phyloP scores from a whole-genome alignment of 2,888 invertebrate genomes.

The Tetragonisca angustula region DNA sequence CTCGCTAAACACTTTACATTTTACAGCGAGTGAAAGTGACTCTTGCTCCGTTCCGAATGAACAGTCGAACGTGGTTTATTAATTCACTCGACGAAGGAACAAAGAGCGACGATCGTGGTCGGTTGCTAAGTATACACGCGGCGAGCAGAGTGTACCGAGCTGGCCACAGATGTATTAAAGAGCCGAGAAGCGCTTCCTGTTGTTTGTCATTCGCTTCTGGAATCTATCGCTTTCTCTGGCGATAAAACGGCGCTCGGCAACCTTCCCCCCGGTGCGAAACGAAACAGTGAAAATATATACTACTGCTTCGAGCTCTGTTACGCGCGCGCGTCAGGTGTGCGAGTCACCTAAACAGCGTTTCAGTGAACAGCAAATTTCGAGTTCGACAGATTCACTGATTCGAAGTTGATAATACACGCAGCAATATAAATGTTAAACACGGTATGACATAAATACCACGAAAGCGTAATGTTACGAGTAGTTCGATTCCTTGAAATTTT shows the following conservation, averaged over 20 bases:
- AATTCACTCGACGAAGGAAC: background rate
- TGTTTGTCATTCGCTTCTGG: conserved; percentile 24
- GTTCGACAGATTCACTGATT: background rate
- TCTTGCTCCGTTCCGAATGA: background rate
- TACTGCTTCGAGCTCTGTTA: background rate
- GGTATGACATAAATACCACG: no score
- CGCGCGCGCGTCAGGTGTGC: conserved; percentile 4
- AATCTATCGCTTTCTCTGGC: conserved; percentile 41
- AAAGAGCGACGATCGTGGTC: background rate
- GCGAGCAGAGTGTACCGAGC: background rate
- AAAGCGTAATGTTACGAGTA: no score
- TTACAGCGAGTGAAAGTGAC: background rate
- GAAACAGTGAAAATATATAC: conserved; percentile 16
- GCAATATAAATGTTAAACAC: no score
- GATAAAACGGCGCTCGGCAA: background rate
- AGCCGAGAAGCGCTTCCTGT: conserved; percentile 6
- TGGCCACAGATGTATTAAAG: conserved; percentile 14
- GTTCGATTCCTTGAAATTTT: no score
- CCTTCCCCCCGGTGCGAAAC: conserved; percentile 9
- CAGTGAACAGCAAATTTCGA: background rate
- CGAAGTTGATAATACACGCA: no score
- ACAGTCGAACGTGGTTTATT: background rate
- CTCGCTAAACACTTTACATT: background rate
- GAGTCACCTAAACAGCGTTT: background rate
- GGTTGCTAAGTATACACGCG: background rate